Evolutionary conservation across 2,113 vertebrate genomes (phyloP).

Genomic region (Xiphias gladius): DNA sequence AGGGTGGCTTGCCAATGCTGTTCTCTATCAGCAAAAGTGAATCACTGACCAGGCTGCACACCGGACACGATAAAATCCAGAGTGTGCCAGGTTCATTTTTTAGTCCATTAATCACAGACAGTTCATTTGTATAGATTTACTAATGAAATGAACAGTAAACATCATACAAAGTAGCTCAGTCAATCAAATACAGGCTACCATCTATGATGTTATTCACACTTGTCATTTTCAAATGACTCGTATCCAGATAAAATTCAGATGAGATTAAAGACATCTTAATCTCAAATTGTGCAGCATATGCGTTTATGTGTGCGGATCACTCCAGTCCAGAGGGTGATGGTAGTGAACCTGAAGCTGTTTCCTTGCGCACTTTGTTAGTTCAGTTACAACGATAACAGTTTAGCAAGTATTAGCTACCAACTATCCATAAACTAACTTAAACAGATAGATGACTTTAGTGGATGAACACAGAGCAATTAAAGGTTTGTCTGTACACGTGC

Average conservation of each 20-base stretch:
- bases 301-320: not conserved
- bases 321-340: not conserved
- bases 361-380: too few species aligned
- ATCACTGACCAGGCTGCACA: constrained; percentile 1
- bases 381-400: too few species aligned
- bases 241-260: not conserved
- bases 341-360: too few species aligned
- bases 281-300: not conserved
- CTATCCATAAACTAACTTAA: too few species aligned
- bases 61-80: not conserved
- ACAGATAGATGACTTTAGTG: too few species aligned
- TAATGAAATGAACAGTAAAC: not conserved
- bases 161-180: constrained; percentile 4
- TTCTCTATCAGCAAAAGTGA: constrained; percentile 40
- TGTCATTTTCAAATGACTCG: not conserved
- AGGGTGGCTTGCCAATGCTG: constrained; percentile 20
- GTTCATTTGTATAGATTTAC: constrained; percentile 18
- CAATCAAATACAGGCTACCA: not conserved
- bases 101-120: constrained; percentile 16
- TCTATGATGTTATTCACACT: not conserved
- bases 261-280: too few species aligned
- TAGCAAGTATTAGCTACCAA: too few species aligned
- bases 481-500: too few species aligned
- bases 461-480: too few species aligned
- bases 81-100: not conserved